Conservation (phyloP, 2,113 vertebrate species). For the Muntiacus muntjak region DNA sequence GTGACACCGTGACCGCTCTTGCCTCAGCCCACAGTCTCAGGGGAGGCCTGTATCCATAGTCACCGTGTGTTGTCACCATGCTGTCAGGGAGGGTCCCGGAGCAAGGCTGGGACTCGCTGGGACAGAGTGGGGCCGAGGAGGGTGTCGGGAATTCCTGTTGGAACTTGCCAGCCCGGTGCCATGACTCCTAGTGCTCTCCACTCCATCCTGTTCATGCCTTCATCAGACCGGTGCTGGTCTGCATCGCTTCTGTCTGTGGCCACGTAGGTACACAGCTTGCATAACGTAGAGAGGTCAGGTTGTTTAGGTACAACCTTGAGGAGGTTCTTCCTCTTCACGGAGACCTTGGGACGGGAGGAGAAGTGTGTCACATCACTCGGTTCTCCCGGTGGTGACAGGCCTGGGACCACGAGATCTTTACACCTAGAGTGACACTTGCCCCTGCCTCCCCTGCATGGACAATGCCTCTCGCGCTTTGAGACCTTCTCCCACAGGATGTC, state of each 20-base stretch:
- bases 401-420: not conserved
- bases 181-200: not conserved
- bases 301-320: not conserved
- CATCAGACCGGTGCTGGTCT: not conserved
- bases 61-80: not conserved
- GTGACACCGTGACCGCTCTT: not conserved
- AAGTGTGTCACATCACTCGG: not conserved
- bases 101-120: not conserved
- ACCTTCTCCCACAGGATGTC: not conserved
- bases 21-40: not conserved
- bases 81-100: not conserved
- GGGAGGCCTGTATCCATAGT: not conserved
- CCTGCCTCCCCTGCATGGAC: not conserved
- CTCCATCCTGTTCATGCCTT: not conserved
- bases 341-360: not conserved
- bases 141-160: not conserved
- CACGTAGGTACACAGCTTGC: not conserved
- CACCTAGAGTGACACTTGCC: not conserved
- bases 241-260: not conserved
- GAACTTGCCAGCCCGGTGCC: not conserved
- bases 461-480: not conserved
- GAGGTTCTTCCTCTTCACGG: not conserved
- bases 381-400: not conserved
- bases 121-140: not conserved
- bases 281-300: not conserved